These are phyloP conservation scores for Meteorus sp. DNA, from an alignment of 1,140 invertebrate species.

Conservation along the genomic window DNA sequence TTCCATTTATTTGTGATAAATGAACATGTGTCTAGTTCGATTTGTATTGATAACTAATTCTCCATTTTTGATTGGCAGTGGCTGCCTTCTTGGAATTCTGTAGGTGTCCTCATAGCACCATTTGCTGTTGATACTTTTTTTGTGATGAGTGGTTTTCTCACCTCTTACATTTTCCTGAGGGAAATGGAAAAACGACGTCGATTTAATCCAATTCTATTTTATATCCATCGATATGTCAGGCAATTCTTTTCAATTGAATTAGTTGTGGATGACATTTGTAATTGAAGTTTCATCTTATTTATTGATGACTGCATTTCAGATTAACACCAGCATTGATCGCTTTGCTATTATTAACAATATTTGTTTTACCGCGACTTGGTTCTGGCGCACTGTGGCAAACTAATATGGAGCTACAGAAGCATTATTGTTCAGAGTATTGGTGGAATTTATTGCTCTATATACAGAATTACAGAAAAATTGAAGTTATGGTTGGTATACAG, in stretches of 20 bases:
- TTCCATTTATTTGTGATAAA: background rate
- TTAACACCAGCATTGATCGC: constrained; percentile 55
- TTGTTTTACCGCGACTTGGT: constrained; percentile 45
- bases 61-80: constrained; percentile 30
- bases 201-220: constrained; percentile 45
- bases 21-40: background rate
- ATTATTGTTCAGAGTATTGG: constrained; percentile 58
- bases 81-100: constrained; percentile 22
- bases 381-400: constrained; percentile 52
- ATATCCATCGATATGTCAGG: constrained; percentile 49
- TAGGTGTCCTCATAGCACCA: constrained; percentile 46
- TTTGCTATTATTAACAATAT: constrained; percentile 49
- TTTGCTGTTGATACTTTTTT: constrained; percentile 64
- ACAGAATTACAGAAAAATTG: constrained; percentile 60
- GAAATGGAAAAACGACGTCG: constrained; percentile 46
- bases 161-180: constrained; percentile 62
- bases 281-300: background rate
- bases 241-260: constrained; percentile 19
- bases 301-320: constrained; percentile 36
- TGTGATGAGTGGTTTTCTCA: constrained; percentile 64
- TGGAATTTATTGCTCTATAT: constrained; percentile 65
- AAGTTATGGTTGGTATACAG: constrained; percentile 39
- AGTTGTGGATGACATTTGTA: background rate
- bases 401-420: constrained; percentile 24
- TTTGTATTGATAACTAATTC: background rate